Evolutionary conservation across 2,888 invertebrate genomes (phyloP).

Genomic region (Acheta domesticus): DNA sequence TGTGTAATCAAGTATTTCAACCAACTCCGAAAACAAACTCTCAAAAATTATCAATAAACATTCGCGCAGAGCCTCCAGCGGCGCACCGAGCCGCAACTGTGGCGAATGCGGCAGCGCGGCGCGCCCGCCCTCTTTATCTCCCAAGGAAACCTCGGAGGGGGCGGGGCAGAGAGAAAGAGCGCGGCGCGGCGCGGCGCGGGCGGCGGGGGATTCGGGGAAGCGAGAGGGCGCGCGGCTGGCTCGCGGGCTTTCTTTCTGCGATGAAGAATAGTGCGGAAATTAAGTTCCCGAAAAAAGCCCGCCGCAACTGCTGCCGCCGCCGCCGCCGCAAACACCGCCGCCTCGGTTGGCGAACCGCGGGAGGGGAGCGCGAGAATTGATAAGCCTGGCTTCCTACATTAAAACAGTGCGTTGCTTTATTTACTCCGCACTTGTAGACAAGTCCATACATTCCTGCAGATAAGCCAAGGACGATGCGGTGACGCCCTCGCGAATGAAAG

Average conservation of each 20-base stretch:
- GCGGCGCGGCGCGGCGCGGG: not conserved
- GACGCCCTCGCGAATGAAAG: not conserved
- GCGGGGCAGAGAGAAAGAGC: not conserved
- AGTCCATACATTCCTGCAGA: conserved; percentile 18
- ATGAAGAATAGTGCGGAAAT: conserved; percentile 18
- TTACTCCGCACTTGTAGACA: conserved; percentile 9
- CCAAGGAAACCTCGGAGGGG: not conserved
- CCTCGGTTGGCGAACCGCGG: not conserved
- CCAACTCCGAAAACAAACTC: too few species aligned
- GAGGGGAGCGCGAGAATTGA: not conserved
- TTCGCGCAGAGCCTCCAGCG: too few species aligned
- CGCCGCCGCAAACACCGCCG: not conserved
- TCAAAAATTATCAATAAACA: too few species aligned
- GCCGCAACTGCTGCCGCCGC: not conserved
- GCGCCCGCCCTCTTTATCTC: not conserved
- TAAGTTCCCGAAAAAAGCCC: conserved; percentile 9
- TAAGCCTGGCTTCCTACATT: not conserved
- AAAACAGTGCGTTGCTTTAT: conserved; percentile 6
- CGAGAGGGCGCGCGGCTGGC: not conserved
- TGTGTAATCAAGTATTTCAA: too few species aligned
- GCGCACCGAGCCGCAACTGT: too few species aligned
- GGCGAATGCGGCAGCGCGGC: too few species aligned
- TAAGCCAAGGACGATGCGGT: not conserved
- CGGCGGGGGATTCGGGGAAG: not conserved
- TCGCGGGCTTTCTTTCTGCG: conserved; percentile 7